Evolutionary conservation across 2,797 vertebrate species (phyloP).

Genomic region (Pagetopsis macropterus): DNA sequence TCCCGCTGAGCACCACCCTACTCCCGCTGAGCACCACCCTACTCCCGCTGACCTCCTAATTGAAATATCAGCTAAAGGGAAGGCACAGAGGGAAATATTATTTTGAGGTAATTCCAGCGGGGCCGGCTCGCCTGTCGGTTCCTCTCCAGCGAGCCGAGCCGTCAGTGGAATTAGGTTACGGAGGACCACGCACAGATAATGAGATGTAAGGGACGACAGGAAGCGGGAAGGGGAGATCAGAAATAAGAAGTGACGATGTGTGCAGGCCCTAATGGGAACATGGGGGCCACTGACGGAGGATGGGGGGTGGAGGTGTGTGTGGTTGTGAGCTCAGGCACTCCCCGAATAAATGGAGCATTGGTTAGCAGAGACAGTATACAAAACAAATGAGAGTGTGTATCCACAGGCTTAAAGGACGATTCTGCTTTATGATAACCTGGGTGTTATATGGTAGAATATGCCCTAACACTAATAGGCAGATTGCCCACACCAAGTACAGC

Average conservation of each 20-base stretch:
- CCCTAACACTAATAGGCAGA: background rate
- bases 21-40: slow-evolving; percentile 51
- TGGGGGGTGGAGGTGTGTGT: background rate
- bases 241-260: slow-evolving; percentile 58
- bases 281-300: background rate
- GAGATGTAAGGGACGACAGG: slow-evolving; percentile 53
- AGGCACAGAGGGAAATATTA: slow-evolving; percentile 75
- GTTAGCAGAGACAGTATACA: background rate
- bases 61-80: slow-evolving; percentile 75
- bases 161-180: slow-evolving; percentile 72
- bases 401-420: background rate
- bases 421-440: background rate
- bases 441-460: background rate
- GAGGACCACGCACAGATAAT: slow-evolving; percentile 63
- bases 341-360: slow-evolving; percentile 5
- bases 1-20: slow-evolving; percentile 33
- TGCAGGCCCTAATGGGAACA: slow-evolving; percentile 52
- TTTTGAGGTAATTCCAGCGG: slow-evolving; percentile 72
- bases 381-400: background rate
- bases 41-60: slow-evolving; percentile 70
- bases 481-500: background rate
- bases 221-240: slow-evolving; percentile 38
- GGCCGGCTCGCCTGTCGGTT: slow-evolving; percentile 57
- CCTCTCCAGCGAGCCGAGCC: slow-evolving; percentile 59
- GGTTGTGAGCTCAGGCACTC: slow-evolving; percentile 18